Evolutionary conservation across 2,888 invertebrate species (phyloP).

Genomic region (Helicoverpa assulta): DNA sequence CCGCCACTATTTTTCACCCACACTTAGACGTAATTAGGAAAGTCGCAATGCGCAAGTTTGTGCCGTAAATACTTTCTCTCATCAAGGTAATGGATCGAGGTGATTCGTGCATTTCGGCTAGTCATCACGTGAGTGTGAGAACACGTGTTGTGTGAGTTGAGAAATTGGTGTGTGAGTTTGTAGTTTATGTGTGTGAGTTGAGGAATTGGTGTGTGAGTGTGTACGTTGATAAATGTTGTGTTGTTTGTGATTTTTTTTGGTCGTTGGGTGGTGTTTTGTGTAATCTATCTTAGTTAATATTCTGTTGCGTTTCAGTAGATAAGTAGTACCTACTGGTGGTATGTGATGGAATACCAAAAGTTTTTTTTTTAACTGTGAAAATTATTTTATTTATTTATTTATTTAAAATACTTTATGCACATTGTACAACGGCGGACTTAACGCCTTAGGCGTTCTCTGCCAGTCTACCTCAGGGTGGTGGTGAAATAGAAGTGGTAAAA

Average conservation of each 20-base stretch:
- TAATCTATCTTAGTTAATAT: neutral
- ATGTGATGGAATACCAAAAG: too few relatives aligned
- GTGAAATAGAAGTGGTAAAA: too few relatives aligned
- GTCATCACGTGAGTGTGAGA: conserved; percentile 61
- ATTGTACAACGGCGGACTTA: too few relatives aligned
- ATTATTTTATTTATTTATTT: too few relatives aligned
- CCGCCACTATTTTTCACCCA: conserved; percentile 62
- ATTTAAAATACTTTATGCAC: too few relatives aligned
- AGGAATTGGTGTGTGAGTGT: neutral
- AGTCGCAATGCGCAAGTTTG: conserved; percentile 68
- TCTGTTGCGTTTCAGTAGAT: neutral
- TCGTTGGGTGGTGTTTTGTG: neutral
- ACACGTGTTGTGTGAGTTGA: conserved; percentile 40
- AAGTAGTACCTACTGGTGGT: neutral
- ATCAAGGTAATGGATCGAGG: conserved; percentile 78
- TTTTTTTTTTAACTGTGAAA: too few relatives aligned
- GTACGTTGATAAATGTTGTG: conserved; percentile 3
- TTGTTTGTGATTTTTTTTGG: neutral
- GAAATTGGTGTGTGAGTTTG: conserved; percentile 39
- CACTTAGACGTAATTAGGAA: conserved; percentile 71
- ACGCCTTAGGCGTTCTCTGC: too few relatives aligned
- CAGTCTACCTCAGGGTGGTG: too few relatives aligned
- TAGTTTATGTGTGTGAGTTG: neutral
- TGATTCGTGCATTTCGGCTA: conserved; percentile 72
- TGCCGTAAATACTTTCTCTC: conserved; percentile 80